Conservation (phyloP, 2,888 invertebrate species). For the Epinotia bilunana region DNA sequence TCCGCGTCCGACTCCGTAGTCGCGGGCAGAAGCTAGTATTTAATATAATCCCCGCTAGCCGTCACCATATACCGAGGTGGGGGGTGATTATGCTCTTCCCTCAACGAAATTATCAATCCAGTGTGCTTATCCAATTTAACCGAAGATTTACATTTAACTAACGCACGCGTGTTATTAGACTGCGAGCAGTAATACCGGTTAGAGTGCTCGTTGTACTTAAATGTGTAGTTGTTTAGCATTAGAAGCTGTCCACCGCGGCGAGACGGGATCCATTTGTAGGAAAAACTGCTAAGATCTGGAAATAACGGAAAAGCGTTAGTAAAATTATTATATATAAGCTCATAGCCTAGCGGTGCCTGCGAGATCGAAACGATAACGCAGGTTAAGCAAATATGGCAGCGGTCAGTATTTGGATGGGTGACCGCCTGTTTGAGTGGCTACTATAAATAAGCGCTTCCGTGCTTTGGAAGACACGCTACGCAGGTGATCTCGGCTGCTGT, state of each 20-base stretch:
- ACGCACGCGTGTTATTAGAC: slow-evolving; percentile 17
- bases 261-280: slow-evolving; percentile 26
- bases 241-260: slow-evolving; percentile 20
- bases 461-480: too few relatives aligned
- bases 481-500: too few relatives aligned
- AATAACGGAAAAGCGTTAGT: not conserved
- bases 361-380: too few relatives aligned
- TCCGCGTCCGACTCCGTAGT: too few relatives aligned
- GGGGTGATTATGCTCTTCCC: slow-evolving; percentile 28
- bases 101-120: slow-evolving; percentile 13
- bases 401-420: too few relatives aligned
- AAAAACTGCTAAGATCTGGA: not conserved
- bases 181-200: slow-evolving; percentile 37
- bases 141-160: slow-evolving; percentile 12
- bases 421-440: too few relatives aligned
- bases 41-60: slow-evolving; percentile 24
- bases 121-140: slow-evolving; percentile 21
- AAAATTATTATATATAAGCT: too few relatives aligned
- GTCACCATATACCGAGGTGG: slow-evolving; percentile 28
- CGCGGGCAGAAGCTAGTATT: too few relatives aligned
- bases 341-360: too few relatives aligned
- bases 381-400: too few relatives aligned
- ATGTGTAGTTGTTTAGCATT: slow-evolving; percentile 22
- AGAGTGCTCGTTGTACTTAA: slow-evolving; percentile 32
- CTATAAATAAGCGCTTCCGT: too few relatives aligned